Percentiles rank a stretch among this genome's conserved stretches.
Evolutionary conservation across 2,113 vertebrate species (phyloP).

Genomic region (Zosterops hypoxanthus): DNA sequence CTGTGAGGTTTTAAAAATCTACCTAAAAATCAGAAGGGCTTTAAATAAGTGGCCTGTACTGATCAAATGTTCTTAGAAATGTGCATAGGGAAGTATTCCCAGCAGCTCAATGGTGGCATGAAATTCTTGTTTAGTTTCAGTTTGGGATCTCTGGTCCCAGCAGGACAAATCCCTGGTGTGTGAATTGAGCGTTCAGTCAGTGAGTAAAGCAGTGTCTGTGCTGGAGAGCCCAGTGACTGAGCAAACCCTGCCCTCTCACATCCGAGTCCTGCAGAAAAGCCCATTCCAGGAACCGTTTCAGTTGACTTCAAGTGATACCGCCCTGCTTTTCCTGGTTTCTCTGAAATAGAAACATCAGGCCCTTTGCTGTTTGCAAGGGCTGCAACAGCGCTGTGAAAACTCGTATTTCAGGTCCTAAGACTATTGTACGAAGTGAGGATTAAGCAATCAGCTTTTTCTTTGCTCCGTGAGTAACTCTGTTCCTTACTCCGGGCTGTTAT

Average conservation of each 20-base stretch:
- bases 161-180: neutral
- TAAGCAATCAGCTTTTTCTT: neutral
- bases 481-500: neutral
- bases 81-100: neutral
- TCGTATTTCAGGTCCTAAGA: constrained; percentile 57
- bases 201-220: neutral
- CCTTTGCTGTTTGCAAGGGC: neutral
- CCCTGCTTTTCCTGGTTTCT: neutral
- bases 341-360: neutral
- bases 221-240: neutral
- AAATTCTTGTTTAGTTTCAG: neutral
- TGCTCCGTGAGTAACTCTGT: constrained; percentile 7
- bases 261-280: neutral
- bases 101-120: neutral
- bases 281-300: neutral
- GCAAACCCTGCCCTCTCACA: rapidly evolving
- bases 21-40: neutral
- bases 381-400: neutral
- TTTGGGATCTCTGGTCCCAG: too few species aligned
- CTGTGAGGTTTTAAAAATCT: neutral
- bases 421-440: neutral
- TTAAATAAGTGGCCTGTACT: neutral
- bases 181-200: neutral
- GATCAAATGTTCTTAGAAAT: neutral
- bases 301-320: neutral